These are phyloP conservation scores for Brachystomella parvula DNA, from an alignment of 1,140 invertebrate species.

Conservation along the genomic window DNA sequence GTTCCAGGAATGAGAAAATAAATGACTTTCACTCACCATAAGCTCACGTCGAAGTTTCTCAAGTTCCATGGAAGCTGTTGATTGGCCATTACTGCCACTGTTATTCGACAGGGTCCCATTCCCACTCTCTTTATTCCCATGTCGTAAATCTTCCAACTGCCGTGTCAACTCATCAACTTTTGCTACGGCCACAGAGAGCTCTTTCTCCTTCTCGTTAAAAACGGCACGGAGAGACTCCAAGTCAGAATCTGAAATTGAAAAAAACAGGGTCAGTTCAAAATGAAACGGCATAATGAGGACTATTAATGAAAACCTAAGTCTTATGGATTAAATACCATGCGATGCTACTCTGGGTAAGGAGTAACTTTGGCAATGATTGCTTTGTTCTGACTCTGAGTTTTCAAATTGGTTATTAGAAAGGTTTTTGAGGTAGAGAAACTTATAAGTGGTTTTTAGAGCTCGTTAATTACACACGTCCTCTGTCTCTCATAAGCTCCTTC, in stretches of 20 bases:
- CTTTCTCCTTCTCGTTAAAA: conserved; percentile 96
- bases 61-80: conserved; percentile 70
- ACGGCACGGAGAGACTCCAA: conserved; percentile 88
- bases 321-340: no score
- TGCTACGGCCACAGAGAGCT: conserved; percentile 75
- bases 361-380: no score
- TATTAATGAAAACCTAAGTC: no score
- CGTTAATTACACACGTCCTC: no score
- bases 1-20: no score
- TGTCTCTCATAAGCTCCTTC: no score
- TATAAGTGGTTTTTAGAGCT: no score
- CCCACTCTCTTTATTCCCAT: conserved; percentile 50
- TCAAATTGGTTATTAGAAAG: no score
- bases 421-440: neutral
- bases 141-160: conserved; percentile 79
- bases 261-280: conserved; percentile 7
- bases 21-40: conserved; percentile 57
- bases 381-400: no score
- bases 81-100: conserved; percentile 47
- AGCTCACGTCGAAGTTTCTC: conserved; percentile 79
- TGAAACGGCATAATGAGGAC: neutral
- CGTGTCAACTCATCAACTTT: conserved; percentile 90
- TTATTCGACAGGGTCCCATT: conserved; percentile 26
- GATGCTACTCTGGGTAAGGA: no score
- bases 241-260: conserved; percentile 64